A percentile compares a stretch with the other conserved stretches of the same genome.
Evolutionary conservation across 2,888 invertebrate genomes (phyloP).

Genomic region (Drosophila siamana): DNA sequence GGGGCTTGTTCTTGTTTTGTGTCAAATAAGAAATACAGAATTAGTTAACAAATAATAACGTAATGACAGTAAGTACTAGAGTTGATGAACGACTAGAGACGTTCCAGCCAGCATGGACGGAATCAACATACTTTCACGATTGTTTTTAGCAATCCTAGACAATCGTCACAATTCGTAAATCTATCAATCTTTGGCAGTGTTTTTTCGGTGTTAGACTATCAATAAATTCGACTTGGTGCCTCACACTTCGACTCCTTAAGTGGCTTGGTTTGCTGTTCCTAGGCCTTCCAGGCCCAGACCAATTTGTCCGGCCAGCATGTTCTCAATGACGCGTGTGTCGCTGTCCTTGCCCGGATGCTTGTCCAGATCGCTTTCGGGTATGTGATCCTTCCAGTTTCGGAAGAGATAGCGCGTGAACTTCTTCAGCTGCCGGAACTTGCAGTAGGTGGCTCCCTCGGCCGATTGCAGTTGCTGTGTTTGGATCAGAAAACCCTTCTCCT

Average conservation of each 20-base stretch:
- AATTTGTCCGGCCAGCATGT: conserved; percentile 51
- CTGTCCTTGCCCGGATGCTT: conserved; percentile 44
- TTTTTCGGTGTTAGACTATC: conserved; percentile 27
- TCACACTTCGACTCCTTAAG: background rate
- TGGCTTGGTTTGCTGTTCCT: conserved; percentile 7
- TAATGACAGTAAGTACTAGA: conserved; percentile 46
- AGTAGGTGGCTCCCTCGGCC: conserved; percentile 96
- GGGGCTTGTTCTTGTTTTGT: background rate
- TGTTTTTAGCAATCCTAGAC: conserved; percentile 21
- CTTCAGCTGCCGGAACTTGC: conserved; percentile 95
- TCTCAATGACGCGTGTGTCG: conserved; percentile 47
- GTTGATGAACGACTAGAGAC: conserved; percentile 65
- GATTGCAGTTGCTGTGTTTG: conserved; percentile 97
- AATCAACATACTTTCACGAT: conserved; percentile 53
- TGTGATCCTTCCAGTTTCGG: conserved; percentile 96
- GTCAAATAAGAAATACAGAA: background rate
- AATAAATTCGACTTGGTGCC: background rate
- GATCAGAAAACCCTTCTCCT: conserved; percentile 96
- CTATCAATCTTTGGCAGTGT: conserved; percentile 75
- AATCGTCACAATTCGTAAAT: conserved; percentile 33
- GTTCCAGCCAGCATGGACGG: conserved; percentile 69
- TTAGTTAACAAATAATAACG: conserved; percentile 65
- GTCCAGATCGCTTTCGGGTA: conserved; percentile 87
- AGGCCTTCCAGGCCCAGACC: conserved; percentile 40
- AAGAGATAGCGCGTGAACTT: conserved; percentile 96